These are phyloP conservation scores for Drosophila pseudotakahashii DNA, from an alignment of 2,888 invertebrate species.

Conservation along the genomic window DNA sequence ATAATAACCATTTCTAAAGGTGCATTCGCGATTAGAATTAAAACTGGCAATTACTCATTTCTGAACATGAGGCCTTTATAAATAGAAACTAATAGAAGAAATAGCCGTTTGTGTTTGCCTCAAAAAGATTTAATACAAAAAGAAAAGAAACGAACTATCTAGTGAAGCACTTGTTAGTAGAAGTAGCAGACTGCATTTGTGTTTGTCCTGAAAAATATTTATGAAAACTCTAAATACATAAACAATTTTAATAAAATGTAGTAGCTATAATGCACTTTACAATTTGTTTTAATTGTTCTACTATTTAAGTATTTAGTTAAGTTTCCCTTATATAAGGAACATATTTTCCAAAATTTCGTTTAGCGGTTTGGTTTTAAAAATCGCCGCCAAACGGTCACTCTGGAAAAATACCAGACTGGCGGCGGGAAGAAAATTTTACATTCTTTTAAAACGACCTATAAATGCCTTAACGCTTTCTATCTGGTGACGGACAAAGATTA, in stretches of 20 bases:
- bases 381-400: neutral
- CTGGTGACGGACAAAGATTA: conserved; percentile 63
- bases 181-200: neutral
- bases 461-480: conserved; percentile 8
- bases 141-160: too few species aligned
- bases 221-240: neutral
- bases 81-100: too few species aligned
- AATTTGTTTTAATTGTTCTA: too few species aligned
- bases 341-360: too few species aligned
- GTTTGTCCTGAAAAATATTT: neutral
- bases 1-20: too few species aligned
- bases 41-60: too few species aligned
- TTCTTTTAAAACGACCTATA: neutral
- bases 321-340: too few species aligned
- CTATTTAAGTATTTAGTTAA: too few species aligned
- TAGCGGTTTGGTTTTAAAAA: neutral
- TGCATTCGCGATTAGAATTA: too few species aligned
- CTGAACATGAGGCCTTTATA: too few species aligned
- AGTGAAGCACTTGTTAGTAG: neutral
- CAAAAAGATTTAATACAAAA: too few species aligned
- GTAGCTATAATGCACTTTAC: neutral
- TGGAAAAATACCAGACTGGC: conserved; percentile 6
- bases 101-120: too few species aligned
- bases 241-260: neutral
- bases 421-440: neutral